Evolutionary conservation across 2,797 vertebrate species (phyloP).

Genomic region (Mus minutoides): DNA sequence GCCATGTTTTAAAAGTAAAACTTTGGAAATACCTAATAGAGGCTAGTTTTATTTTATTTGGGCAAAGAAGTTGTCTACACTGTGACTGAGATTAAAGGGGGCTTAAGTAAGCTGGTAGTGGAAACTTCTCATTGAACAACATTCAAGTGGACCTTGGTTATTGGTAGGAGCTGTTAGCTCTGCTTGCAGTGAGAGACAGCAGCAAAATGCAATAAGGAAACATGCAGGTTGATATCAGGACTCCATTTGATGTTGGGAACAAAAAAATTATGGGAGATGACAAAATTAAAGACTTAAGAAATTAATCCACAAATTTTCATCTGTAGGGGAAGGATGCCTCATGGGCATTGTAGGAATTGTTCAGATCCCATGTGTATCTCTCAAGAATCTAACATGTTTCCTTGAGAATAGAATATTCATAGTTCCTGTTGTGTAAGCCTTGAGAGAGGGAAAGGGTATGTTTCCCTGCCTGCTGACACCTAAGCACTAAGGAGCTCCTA

Average conservation of each 20-base stretch:
- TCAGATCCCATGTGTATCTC: background rate
- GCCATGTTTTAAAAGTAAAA: background rate
- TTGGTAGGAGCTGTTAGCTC: background rate
- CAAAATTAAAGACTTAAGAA: background rate
- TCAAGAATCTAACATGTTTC: background rate
- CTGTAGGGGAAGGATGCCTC: background rate
- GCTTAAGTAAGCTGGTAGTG: background rate
- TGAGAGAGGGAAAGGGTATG: background rate
- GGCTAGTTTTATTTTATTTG: background rate
- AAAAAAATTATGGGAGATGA: background rate
- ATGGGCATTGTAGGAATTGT: background rate
- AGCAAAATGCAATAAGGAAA: background rate
- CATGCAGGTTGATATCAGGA: background rate
- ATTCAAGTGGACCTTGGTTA: too few species aligned
- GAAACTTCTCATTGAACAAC: background rate
- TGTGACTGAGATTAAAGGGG: background rate
- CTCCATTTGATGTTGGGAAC: too few species aligned
- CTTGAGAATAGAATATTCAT: background rate
- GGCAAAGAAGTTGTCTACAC: background rate
- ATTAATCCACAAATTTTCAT: background rate
- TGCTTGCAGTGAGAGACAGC: background rate
- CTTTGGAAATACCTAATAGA: background rate
- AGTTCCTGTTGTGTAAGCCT: background rate
- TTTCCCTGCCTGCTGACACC: background rate
- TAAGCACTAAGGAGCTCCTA: background rate